A percentile compares a stretch with the other conserved stretches of the same genome.
Evolutionary conservation across 2,888 invertebrate species (phyloP).

Genomic region (Creontiades dilutus): DNA sequence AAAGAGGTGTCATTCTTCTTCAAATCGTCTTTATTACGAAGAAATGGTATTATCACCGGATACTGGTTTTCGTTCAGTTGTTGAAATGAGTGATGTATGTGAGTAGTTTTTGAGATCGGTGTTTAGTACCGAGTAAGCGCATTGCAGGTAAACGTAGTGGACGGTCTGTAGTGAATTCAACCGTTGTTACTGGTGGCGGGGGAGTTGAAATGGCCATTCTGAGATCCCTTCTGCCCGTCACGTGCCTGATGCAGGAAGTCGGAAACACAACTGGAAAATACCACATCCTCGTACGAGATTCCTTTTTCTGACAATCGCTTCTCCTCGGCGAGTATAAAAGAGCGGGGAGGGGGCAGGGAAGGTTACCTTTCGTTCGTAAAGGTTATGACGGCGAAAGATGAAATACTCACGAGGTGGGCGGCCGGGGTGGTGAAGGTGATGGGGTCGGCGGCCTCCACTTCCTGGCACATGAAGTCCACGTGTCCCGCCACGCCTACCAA

Average conservation of each 20-base stretch:
- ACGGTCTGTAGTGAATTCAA: no score
- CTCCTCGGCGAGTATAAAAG: background rate
- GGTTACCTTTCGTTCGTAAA: background rate
- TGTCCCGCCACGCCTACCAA: slow-evolving; percentile 91
- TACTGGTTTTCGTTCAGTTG: no score
- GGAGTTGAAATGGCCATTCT: background rate
- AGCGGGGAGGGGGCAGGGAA: background rate
- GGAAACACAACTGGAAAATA: background rate
- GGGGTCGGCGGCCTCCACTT: slow-evolving; percentile 91
- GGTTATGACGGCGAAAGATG: slow-evolving; percentile 24
- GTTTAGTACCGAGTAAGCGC: no score
- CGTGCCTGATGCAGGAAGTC: background rate
- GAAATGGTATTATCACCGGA: no score
- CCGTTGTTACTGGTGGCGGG: no score
- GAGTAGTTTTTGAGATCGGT: no score
- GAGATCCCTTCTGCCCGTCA: background rate
- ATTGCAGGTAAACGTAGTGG: no score
- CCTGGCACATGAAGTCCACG: slow-evolving; percentile 91
- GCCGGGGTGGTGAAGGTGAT: slow-evolving; percentile 95
- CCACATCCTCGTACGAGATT: slow-evolving; percentile 16
- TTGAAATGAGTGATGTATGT: no score
- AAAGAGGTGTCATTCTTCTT: no score
- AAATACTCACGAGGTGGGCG: slow-evolving; percentile 89
- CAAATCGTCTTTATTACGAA: no score
- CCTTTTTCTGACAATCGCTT: slow-evolving; percentile 5